phyloP scores from a whole-genome alignment of 2,113 vertebrate species.

The Phrynosoma blainvillii region DNA sequence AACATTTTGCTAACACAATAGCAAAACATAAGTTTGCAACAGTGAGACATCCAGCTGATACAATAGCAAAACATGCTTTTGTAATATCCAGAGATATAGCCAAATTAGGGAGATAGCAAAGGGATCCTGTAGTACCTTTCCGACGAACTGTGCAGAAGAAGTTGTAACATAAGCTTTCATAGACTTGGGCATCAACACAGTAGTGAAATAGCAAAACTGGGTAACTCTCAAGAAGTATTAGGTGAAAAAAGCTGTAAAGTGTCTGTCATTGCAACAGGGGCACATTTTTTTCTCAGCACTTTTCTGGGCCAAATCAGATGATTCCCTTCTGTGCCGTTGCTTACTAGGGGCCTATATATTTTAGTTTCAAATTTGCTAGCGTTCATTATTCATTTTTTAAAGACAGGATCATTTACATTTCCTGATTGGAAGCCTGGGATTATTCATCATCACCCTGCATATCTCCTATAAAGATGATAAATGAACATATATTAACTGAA shows the following conservation, averaged over 20 bases:
- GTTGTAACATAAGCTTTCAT: too few species aligned
- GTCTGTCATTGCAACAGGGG: background rate
- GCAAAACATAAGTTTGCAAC: too few species aligned
- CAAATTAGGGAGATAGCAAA: too few species aligned
- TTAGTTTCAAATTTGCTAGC: background rate
- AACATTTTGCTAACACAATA: too few species aligned
- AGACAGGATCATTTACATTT: slow-evolving; percentile 69
- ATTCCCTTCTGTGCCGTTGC: background rate
- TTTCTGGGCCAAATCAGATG: background rate
- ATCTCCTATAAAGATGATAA: slow-evolving; percentile 75
- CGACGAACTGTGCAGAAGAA: too few species aligned
- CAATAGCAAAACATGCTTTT: too few species aligned
- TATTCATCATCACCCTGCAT: slow-evolving; percentile 70
- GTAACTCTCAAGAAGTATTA: background rate
- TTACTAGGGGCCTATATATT: background rate
- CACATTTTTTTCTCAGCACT: background rate
- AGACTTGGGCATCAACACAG: too few species aligned
- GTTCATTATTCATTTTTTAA: slow-evolving; percentile 23
- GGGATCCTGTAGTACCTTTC: too few species aligned
- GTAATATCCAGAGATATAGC: too few species aligned
- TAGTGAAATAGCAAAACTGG: too few species aligned
- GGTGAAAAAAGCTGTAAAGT: background rate
- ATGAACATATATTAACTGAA: slow-evolving; percentile 74
- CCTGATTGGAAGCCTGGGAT: slow-evolving; percentile 68
- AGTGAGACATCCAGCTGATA: too few species aligned